Evolutionary conservation across 2,797 vertebrate species (phyloP).

Genomic region (Mormyrops attenuatus): DNA sequence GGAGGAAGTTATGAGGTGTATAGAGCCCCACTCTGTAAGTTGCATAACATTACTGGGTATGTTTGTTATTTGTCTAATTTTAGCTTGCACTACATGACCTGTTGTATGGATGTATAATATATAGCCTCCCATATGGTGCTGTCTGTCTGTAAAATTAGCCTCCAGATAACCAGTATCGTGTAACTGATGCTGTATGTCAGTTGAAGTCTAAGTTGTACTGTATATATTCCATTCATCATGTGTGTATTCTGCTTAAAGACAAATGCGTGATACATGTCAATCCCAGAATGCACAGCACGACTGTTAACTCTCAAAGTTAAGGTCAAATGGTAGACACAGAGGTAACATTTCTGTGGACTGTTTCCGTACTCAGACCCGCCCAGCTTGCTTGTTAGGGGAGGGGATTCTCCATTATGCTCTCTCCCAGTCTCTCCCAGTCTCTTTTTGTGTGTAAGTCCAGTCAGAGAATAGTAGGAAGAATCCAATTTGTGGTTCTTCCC

Average conservation of each 20-base stretch:
- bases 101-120: background rate
- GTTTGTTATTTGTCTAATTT: background rate
- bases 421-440: background rate
- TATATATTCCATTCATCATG: background rate
- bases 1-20: background rate
- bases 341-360: background rate
- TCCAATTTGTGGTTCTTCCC: background rate
- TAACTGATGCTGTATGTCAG: background rate
- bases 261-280: background rate
- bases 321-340: background rate
- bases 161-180: background rate
- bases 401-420: background rate
- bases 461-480: background rate
- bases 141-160: background rate
- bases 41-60: background rate
- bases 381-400: background rate
- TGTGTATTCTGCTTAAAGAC: background rate
- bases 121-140: conserved; percentile 1
- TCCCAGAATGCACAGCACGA: background rate
- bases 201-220: background rate
- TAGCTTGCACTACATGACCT: background rate
- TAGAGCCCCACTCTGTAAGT: background rate
- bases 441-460: background rate
- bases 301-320: background rate
- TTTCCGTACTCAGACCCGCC: background rate